Evolutionary conservation across 2,797 vertebrate species (phyloP), one percentile per base, ranked within the genome.

Genomic region (Pangasius djambal): DNA sequence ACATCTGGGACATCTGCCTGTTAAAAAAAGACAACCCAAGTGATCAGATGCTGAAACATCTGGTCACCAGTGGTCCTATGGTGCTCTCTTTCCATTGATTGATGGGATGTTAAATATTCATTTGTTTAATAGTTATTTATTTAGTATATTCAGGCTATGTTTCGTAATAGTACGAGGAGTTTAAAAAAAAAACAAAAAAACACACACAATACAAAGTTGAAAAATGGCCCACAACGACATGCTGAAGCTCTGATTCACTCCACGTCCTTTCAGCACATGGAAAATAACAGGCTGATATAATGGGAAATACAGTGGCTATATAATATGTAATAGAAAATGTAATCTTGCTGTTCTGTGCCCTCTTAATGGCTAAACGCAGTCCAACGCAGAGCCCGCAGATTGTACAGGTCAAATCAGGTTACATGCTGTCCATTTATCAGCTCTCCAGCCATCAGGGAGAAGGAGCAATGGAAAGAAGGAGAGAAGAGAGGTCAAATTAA

Each of bases 401-500:
- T n/a, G 67, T 37, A 52, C 34, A 37, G 85, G 89, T 88, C 78
- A 89, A 87, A 78, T 82, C 52, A 69, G 81, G 79, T 79, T 79
- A 89, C 70, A 40, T 70, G 79, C 81, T 55, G 61, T 52, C n/a
- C 70, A 85, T 86, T 88, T 84, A 75, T 61, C 79, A 59, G 59
- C 55, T 69, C 44, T 86, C 40, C 31, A 83, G 61, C 55, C 52
- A 52, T 90, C 55, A 72, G 86, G 40, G 48, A 44, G 84, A 69
- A 40, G 59, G 52, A 81, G 61, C 61, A 40, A 57, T 63, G 61
- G 78, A 72, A 48, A 59, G 61, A 69, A 61, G 31, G 18, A 55
- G 86, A 74, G 44, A 57, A n/a, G 86, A 84, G 61, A 34, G 44
- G 20, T 70, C 31, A 61, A 85, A 88, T 72, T 52, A 25, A 75